Base-by-base conservation (phyloP, 2,113 vertebrate species). In the Cettia cetti region DNA sequence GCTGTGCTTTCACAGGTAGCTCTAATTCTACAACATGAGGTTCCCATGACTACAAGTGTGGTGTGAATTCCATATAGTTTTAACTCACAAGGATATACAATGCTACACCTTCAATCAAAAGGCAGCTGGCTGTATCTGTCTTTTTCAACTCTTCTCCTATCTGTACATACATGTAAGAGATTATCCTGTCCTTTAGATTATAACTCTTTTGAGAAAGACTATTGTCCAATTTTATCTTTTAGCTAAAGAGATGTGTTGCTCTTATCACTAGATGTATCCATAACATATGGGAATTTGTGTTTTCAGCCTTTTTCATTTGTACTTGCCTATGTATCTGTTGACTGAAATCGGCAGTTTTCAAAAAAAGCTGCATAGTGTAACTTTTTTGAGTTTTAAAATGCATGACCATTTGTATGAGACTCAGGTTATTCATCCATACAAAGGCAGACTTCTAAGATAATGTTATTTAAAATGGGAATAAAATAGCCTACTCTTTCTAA, bases 51-150 rank as follows among this genome's bases (percentile, higher is more conserved):
- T 7, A 7, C 37, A 79, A 42, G 27, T 0, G 0, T 2, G 10
- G 13, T 13, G 10, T 24, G 50, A 26, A 45, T 69, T 50, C 64
- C 63, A 15, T 5, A 35, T 0, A 0, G 39, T 53, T 72, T 72
- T 64, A 91, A 47, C 22, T 72, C n/a, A 66, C 10, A 81, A 20
- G 47, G 30, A 68, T n/a, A 15, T 27, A 74, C 59, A 88, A 39
- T 12, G 39, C 27, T 45, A 61, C 30, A 59, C 31, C 28, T 78
- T 66, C 64, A 76, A 61, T 33, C 33, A 77, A 72, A 88, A 77
- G 35, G 35, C 30, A 83, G 22, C 13, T 54, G 65, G 21, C 8
- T 37, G 1, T 23, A 31, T 27, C 59, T 45, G 31, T 80, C 42
- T 68, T 15, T 33, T 87, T 65, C 24, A 26, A 77, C 40, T 69